Percentiles rank a stretch among this genome's conserved stretches.
These are phyloP conservation scores for Bovichtus variegatus DNA, from an alignment of 2,797 vertebrate genomes.

Conservation along the genomic window DNA sequence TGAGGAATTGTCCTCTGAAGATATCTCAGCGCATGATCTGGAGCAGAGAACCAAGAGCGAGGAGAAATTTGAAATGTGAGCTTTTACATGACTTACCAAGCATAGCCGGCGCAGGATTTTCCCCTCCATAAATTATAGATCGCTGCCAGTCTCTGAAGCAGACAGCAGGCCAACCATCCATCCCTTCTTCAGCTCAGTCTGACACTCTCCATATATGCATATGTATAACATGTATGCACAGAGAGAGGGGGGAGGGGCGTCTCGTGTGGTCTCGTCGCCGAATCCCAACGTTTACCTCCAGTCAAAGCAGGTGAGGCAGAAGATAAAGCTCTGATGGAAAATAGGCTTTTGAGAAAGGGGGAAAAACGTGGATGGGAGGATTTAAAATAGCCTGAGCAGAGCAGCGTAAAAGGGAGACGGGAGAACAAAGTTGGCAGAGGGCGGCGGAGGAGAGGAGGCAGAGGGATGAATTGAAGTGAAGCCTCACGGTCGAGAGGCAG, in stretches of 20 bases:
- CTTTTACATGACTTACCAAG: conserved; percentile 48
- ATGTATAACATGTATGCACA: conserved; percentile 20
- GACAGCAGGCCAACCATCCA: conserved; percentile 45
- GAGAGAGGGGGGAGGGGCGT: no score
- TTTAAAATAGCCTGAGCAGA: conserved; percentile 31
- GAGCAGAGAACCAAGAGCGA: neutral
- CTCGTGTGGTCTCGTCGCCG: no score
- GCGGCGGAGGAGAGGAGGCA: neutral
- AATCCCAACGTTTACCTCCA: conserved; percentile 9
- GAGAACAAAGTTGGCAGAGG: conserved; percentile 1
- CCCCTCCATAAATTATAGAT: conserved; percentile 66
- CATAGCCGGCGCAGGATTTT: conserved; percentile 14
- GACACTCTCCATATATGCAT: conserved; percentile 38
- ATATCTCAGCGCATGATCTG: conserved; percentile 4
- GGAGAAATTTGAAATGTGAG: conserved; percentile 26
- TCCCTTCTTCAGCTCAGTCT: conserved; percentile 25
- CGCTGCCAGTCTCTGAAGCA: conserved; percentile 23
- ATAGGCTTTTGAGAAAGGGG: conserved; percentile 9
- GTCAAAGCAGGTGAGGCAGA: conserved; percentile 25
- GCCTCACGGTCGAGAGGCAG: conserved; percentile 27
- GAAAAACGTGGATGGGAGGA: conserved; percentile 12
- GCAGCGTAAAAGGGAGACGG: neutral
- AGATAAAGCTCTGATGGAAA: conserved; percentile 17
- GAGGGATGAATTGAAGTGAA: conserved; percentile 52
- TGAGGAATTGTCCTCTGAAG: conserved; percentile 24